phyloP scores from a whole-genome alignment of 2,888 invertebrate genomes.

The Lycaena phlaeas region DNA sequence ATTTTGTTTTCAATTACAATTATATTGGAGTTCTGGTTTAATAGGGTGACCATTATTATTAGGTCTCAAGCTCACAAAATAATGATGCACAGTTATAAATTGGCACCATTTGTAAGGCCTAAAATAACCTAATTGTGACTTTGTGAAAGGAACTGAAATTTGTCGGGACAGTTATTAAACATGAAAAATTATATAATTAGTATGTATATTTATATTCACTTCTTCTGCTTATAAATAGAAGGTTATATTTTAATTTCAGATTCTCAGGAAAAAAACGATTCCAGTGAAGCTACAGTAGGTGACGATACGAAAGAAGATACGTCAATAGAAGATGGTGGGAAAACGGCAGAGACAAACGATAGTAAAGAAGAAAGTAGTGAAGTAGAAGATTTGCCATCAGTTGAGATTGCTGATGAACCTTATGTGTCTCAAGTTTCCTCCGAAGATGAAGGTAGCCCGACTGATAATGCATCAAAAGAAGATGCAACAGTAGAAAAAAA shows the following conservation, averaged over 20 bases:
- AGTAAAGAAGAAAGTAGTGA: conserved; percentile 30
- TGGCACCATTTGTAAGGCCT: too few species aligned
- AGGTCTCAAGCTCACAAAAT: too few species aligned
- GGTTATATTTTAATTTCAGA: conserved; percentile 37
- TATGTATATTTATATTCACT: too few species aligned
- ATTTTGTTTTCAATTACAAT: too few species aligned
- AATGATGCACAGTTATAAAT: too few species aligned
- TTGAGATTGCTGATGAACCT: conserved; percentile 66
- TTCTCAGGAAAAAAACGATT: conserved; percentile 64
- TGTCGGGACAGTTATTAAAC: too few species aligned
- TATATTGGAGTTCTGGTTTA: too few species aligned
- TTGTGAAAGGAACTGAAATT: too few species aligned
- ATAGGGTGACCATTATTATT: too few species aligned
- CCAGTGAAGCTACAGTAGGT: conserved; percentile 63
- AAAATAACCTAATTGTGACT: too few species aligned
- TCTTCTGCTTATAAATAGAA: conserved; percentile 17
- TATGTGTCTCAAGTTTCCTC: conserved; percentile 58
- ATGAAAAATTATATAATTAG: too few species aligned
- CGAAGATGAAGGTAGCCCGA: conserved; percentile 50
- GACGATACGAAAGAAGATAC: conserved; percentile 55
- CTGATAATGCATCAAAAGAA: conserved; percentile 49
- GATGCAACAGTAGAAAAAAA: conserved; percentile 33
- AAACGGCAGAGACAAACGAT: conserved; percentile 31
- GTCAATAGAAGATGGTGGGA: conserved; percentile 50
- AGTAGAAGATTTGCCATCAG: conserved; percentile 47